A percentile compares a stretch with the other conserved stretches of the same genome.
Evolutionary conservation across 2,888 invertebrate species (phyloP).

Genomic region (Metallyticus violacea): DNA sequence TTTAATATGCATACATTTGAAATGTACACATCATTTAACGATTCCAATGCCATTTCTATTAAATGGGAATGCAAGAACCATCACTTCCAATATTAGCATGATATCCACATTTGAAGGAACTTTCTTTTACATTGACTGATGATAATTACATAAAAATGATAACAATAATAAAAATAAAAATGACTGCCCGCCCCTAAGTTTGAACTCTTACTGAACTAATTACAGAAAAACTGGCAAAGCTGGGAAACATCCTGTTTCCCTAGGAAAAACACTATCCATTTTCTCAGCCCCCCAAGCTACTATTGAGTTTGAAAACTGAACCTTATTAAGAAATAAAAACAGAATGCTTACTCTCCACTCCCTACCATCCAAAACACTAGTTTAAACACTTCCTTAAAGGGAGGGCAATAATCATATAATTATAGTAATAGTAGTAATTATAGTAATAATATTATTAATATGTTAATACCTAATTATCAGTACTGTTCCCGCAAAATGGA

Average conservation of each 20-base stretch:
- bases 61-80: slow-evolving; percentile 8
- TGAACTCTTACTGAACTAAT: slow-evolving; percentile 18
- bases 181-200: slow-evolving; percentile 24
- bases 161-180: neutral
- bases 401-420: slow-evolving; percentile 4
- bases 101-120: slow-evolving; percentile 8
- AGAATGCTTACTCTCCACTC: neutral
- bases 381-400: neutral
- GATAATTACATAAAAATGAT: neutral
- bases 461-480: slow-evolving; percentile 32
- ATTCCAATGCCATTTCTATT: neutral
- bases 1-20: neutral
- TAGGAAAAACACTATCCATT: neutral
- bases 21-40: neutral
- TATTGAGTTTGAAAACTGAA: neutral
- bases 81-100: neutral
- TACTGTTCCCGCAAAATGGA: slow-evolving; percentile 29
- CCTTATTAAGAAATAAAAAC: neutral
- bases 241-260: slow-evolving; percentile 14
- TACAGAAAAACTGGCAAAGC: slow-evolving; percentile 13
- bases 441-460: slow-evolving; percentile 6
- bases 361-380: neutral
- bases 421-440: neutral
- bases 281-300: slow-evolving; percentile 11
- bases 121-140: slow-evolving; percentile 17